Evolutionary conservation across 2,797 vertebrate species (phyloP).

Genomic region (Acanthurus tractus): DNA sequence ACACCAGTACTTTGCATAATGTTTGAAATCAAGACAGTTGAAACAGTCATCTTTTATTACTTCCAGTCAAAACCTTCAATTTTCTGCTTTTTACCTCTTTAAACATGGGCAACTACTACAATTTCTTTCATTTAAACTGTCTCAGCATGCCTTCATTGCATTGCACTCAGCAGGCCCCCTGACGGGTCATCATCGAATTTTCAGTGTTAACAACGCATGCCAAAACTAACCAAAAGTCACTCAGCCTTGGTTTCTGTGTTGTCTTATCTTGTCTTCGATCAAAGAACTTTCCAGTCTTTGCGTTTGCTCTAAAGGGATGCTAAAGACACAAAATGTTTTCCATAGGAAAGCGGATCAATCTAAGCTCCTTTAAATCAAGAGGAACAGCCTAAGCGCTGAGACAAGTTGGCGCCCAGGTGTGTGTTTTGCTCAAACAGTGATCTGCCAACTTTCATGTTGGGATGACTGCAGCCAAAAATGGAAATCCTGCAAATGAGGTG

Average conservation of each 20-base stretch:
- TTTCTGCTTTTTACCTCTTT: slow-evolving; percentile 19
- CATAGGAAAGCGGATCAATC: neutral
- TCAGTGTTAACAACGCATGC: slow-evolving; percentile 12
- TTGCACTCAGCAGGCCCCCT: slow-evolving; percentile 16
- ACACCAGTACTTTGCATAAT: slow-evolving; percentile 37
- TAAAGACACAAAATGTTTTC: neutral
- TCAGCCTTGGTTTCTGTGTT: neutral
- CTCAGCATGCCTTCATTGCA: slow-evolving; percentile 11
- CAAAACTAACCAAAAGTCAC: slow-evolving; percentile 15
- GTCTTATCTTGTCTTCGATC: neutral
- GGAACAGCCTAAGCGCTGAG: neutral
- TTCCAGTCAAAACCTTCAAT: slow-evolving; percentile 2
- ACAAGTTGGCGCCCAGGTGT: slow-evolving; percentile 1
- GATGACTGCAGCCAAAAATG: neutral
- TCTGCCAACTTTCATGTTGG: neutral
- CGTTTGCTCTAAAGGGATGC: neutral
- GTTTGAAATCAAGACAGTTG: slow-evolving; percentile 35
- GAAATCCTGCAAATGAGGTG: slow-evolving; percentile 9
- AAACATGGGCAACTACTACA: slow-evolving; percentile 5
- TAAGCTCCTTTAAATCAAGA: neutral
- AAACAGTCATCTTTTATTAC: slow-evolving; percentile 10
- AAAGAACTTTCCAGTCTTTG: neutral
- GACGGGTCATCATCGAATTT: slow-evolving; percentile 14
- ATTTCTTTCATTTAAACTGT: slow-evolving; percentile 24
- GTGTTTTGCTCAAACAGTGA: neutral